Base-by-base conservation (phyloP, 2,888 invertebrate species). In the Aleiodes alternator region DNA sequence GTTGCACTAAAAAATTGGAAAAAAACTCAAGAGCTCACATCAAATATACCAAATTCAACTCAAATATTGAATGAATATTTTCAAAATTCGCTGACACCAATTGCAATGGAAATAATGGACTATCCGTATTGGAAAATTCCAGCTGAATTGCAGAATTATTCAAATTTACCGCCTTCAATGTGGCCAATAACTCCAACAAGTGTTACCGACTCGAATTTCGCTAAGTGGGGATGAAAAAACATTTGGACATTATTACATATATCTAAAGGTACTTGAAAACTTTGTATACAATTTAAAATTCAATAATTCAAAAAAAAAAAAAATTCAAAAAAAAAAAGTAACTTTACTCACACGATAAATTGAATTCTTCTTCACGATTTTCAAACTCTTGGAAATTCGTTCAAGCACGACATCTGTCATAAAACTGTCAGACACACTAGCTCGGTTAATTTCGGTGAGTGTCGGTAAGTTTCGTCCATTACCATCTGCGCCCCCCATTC, bases 101-200 rank as follows among this genome's bases (percentile, higher is more conserved):
- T 90, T 78, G 84, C 83, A 31, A 68, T 50, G 68, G 90, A 90
- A 1, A 82, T 91, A 4, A 89, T 90, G 0, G 90, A 91, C 76
- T 83, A 90, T 3, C 89, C 92, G 1, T 91, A 91, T 1, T 94
- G 94, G 94, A 90, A 85, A 7, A 92, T 92, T 80, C 92, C 93
- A 51, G 82, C 88, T 4, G 80, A 84, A 55, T 87, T 93, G 64
- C 91, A 92, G 61, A 87, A 86, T 71, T 90, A 90, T 78, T 84
- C 85, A 4, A 91, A 92, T 79, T 85, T 94, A 76, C 94, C 94
- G 14, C 93, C 92, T 0, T 94, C 94, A 64, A 81, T 94, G 11
- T 91, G 90, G 81, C 92, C 91, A 79, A 87, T 94, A 34, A 91
- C 90, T 64, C 87, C 91, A 0, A 91, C 92, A 71, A 91, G 92